phyloP scores from a whole-genome alignment of 2,113 vertebrate genomes.

The Mastomys natalensis region DNA sequence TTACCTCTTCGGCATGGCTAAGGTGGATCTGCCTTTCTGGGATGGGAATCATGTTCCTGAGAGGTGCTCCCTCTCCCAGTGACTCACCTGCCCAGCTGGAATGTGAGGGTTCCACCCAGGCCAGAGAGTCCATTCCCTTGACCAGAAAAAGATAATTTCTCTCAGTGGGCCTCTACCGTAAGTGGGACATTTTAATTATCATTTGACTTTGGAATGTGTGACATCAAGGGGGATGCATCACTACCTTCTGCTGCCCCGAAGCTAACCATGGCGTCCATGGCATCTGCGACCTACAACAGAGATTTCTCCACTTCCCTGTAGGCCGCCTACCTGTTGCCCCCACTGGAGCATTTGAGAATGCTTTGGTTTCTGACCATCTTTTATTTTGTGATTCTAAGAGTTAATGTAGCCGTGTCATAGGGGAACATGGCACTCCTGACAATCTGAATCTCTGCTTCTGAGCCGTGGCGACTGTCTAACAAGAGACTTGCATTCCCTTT shows the following conservation, averaged over 20 bases:
- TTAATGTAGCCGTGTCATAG: background rate
- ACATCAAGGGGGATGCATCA: too few species aligned
- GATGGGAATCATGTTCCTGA: background rate
- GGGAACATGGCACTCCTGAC: background rate
- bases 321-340: background rate
- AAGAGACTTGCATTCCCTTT: background rate
- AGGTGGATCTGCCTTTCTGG: background rate
- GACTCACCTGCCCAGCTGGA: too few species aligned
- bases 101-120: background rate
- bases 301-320: background rate
- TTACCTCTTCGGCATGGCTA: background rate
- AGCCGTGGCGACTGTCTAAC: too few species aligned
- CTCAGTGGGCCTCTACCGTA: background rate
- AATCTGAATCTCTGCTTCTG: background rate
- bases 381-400: background rate
- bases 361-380: background rate
- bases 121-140: background rate
- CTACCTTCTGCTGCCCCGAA: too few species aligned
- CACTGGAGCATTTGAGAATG: background rate
- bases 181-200: background rate
- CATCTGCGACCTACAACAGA: background rate
- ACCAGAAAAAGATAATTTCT: background rate
- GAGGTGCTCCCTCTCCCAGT: background rate
- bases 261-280: background rate
- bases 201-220: background rate